Conservation (phyloP, 2,888 invertebrate genomes). For the Lordiphosa andalusiaca region DNA sequence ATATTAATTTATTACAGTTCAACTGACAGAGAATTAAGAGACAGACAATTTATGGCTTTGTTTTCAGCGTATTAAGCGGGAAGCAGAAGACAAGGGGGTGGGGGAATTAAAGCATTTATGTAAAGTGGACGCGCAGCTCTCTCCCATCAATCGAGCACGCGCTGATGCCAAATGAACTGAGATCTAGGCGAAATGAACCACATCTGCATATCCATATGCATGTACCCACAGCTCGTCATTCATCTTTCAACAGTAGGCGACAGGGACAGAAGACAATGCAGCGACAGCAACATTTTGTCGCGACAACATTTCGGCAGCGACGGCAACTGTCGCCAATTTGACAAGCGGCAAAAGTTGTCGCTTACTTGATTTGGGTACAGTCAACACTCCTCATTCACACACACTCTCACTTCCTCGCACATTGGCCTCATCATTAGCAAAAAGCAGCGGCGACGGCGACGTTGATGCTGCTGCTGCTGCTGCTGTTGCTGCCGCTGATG, state of each 20-base stretch:
- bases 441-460: constrained; percentile 45
- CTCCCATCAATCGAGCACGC: neutral
- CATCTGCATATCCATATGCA: neutral
- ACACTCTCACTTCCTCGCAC: constrained; percentile 21
- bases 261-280: constrained; percentile 22
- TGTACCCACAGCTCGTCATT: constrained; percentile 39
- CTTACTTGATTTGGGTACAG: constrained; percentile 67
- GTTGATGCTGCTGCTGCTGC: constrained; percentile 25
- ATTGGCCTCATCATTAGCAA: constrained; percentile 65
- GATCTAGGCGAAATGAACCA: neutral
- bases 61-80: constrained; percentile 69
- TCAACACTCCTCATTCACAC: constrained; percentile 27
- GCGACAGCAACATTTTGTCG: constrained; percentile 66
- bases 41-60: constrained; percentile 78
- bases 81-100: constrained; percentile 23
- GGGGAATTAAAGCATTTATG: constrained; percentile 58
- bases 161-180: neutral
- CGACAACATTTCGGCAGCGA: constrained; percentile 61
- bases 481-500: constrained; percentile 36
- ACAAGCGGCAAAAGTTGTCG: constrained; percentile 34
- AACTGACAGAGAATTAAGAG: constrained; percentile 79
- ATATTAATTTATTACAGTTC: constrained; percentile 79
- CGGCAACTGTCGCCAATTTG: constrained; percentile 58
- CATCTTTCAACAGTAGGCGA: constrained; percentile 21
- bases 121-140: constrained; percentile 34